Percentiles rank a stretch among this genome's conserved stretches.
Conservation (phyloP, 2,888 invertebrate genomes). For the Augochlorella aurata region DNA sequence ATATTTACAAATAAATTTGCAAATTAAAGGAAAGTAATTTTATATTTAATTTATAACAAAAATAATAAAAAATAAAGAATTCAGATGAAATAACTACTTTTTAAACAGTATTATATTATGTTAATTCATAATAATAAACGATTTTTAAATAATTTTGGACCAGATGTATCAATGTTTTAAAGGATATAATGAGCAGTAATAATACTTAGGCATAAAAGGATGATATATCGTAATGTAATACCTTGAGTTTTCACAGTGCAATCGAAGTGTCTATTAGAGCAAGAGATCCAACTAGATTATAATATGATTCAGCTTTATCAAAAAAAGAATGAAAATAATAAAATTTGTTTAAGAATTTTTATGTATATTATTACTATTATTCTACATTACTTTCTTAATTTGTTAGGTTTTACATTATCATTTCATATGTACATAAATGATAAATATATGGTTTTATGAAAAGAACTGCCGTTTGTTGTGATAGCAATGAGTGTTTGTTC, state of each 20-base stretch:
- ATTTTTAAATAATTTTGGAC: constrained; percentile 48
- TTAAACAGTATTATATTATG: constrained; percentile 57
- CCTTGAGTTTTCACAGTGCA: constrained; percentile 54
- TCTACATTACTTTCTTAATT: constrained; percentile 50
- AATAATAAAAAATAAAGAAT: constrained; percentile 29
- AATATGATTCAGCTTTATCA: constrained; percentile 45
- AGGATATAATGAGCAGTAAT: constrained; percentile 22
- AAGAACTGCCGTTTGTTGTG: constrained; percentile 57
- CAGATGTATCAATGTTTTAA: constrained; percentile 37
- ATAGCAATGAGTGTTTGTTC: constrained; percentile 51
- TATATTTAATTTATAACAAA: constrained; percentile 44
- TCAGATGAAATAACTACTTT: constrained; percentile 37
- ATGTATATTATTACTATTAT: constrained; percentile 56
- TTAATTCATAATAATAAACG: constrained; percentile 35
- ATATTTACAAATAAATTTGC: constrained; percentile 42
- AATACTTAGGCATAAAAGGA: constrained; percentile 37
- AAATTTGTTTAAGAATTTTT: constrained; percentile 44
- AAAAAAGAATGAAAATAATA: constrained; percentile 14
- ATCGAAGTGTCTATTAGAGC: constrained; percentile 42
- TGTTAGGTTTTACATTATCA: constrained; percentile 58
- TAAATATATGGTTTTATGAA: constrained; percentile 63
- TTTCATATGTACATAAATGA: constrained; percentile 61
- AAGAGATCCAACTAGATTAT: constrained; percentile 44
- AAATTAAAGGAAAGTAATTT: constrained; percentile 33
- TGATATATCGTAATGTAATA: constrained; percentile 39